These are phyloP conservation scores for Junco hyemalis DNA, from an alignment of 2,113 vertebrate genomes.

Conservation along the genomic window DNA sequence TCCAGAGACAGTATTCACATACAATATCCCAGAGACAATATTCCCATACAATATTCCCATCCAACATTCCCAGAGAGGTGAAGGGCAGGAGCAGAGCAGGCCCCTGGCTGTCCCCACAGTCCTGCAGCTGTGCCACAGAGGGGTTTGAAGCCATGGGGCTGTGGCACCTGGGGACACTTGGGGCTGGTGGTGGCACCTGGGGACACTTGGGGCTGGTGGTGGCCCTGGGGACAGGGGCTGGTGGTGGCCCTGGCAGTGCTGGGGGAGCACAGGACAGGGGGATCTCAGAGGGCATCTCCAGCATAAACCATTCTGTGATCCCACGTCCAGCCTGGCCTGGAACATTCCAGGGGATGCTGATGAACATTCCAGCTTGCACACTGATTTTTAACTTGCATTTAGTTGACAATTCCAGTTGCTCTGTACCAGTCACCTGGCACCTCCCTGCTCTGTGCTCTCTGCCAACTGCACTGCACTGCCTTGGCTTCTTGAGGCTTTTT, in stretches of 20 bases:
- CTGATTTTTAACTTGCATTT: background rate
- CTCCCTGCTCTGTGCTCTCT: fast-evolving
- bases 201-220: no score
- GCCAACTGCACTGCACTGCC: fast-evolving
- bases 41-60: background rate
- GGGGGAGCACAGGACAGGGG: background rate
- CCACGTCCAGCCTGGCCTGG: no score
- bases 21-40: no score
- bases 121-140: background rate
- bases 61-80: background rate
- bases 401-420: fast-evolving
- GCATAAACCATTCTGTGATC: no score
- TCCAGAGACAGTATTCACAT: no score
- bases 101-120: background rate
- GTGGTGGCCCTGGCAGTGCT: background rate
- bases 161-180: background rate
- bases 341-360: no score
- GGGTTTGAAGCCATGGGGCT: fast-evolving
- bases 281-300: background rate
- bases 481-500: background rate
- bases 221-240: background rate
- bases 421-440: background rate
- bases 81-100: background rate
- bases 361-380: no score
- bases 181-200: no score